These are phyloP conservation scores for Epirrhoe alternata DNA, from an alignment of 2,888 invertebrate genomes.

Conservation along the genomic window DNA sequence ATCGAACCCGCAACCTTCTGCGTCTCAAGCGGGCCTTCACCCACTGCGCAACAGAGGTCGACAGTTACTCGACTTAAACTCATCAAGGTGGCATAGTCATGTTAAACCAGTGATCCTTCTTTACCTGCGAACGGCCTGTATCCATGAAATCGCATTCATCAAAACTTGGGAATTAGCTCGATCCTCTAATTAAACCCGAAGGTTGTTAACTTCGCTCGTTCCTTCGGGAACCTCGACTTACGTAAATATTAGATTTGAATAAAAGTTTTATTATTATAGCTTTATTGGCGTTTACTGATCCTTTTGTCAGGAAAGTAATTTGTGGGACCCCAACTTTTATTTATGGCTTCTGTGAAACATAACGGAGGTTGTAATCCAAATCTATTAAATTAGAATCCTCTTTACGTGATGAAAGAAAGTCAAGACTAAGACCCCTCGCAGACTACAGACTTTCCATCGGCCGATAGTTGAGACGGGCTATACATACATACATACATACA, in stretches of 20 bases:
- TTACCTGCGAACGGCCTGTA: constrained; percentile 53
- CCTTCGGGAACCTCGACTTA: constrained; percentile 62
- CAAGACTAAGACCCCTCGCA: too few relatives aligned
- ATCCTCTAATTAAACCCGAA: constrained; percentile 80
- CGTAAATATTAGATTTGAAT: constrained; percentile 76
- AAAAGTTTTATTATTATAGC: constrained; percentile 74
- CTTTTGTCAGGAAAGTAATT: constrained; percentile 40
- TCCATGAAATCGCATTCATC: constrained; percentile 82
- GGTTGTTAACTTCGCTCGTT: constrained; percentile 68
- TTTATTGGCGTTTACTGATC: constrained; percentile 64
- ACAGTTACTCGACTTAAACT: too few relatives aligned
- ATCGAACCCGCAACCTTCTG: too few relatives aligned
- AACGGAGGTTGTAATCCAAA: background rate
- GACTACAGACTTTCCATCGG: too few relatives aligned
- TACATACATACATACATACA: too few relatives aligned
- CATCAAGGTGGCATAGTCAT: background rate
- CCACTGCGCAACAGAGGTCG: too few relatives aligned
- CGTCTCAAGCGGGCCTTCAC: too few relatives aligned
- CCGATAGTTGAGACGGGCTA: too few relatives aligned
- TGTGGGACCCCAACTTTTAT: constrained; percentile 35
- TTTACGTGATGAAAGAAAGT: too few relatives aligned
- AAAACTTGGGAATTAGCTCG: constrained; percentile 81
- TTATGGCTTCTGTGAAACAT: constrained; percentile 36
- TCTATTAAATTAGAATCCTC: constrained; percentile 1
- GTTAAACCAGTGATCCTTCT: constrained; percentile 18